These are phyloP conservation scores for Lordiphosa fenestrarum DNA, from an alignment of 2,888 invertebrate genomes.

Conservation along the genomic window DNA sequence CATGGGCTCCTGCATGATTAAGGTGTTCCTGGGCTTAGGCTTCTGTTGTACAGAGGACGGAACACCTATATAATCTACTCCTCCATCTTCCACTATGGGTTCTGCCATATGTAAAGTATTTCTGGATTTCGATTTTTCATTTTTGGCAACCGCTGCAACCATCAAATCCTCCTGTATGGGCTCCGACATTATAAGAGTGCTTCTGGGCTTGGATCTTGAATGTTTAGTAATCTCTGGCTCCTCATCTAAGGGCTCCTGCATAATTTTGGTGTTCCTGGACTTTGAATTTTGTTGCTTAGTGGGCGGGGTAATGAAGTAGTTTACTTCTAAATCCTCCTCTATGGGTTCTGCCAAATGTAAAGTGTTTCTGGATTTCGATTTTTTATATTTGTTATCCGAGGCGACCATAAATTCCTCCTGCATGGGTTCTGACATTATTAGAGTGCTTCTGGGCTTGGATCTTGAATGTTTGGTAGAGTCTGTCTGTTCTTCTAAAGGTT, in stretches of 20 bases:
- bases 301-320: too few relatives aligned
- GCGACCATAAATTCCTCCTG: too few relatives aligned
- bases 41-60: not conserved
- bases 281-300: not conserved
- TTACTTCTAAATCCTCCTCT: slow-evolving; percentile 5
- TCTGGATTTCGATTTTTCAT: not conserved
- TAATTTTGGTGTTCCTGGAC: not conserved
- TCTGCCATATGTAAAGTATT: slow-evolving; percentile 9
- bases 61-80: not conserved
- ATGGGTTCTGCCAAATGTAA: slow-evolving; percentile 14
- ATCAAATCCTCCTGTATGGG: too few relatives aligned
- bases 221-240: slow-evolving; percentile 1
- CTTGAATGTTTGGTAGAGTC: not conserved
- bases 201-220: not conserved
- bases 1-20: not conserved
- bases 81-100: slow-evolving; percentile 18
- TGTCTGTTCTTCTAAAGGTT: slow-evolving; percentile 1
- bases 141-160: too few relatives aligned
- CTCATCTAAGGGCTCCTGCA: slow-evolving; percentile 3
- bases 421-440: too few relatives aligned
- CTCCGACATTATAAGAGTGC: too few relatives aligned
- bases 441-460: not conserved
- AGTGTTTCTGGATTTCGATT: slow-evolving; percentile 12
- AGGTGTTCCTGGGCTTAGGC: not conserved
- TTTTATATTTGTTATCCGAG: not conserved